These are phyloP conservation scores for Actinopyga echinites DNA, from an alignment of 53 echinoderm and acorn worm species.

Conservation along the genomic window DNA sequence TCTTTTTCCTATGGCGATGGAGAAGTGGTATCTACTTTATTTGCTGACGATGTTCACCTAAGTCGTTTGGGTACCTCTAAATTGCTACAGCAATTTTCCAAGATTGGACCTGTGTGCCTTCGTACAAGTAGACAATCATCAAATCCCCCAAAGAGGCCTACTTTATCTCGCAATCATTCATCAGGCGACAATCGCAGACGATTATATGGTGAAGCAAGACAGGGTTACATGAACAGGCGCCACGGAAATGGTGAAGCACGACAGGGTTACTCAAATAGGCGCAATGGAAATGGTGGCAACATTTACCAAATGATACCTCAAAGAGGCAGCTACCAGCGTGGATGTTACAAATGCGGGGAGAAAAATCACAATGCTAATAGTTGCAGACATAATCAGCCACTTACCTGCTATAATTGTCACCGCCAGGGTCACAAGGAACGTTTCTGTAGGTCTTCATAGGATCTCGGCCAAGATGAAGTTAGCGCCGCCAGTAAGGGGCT, in stretches of 20 bases:
- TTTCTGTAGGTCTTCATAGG: conserved; percentile 6
- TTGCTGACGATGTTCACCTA: background rate
- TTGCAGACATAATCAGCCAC: background rate
- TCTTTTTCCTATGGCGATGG: conserved; percentile 6
- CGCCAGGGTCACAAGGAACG: conserved; percentile 5
- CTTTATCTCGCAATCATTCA: background rate
- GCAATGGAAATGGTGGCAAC: background rate
- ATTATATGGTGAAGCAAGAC: background rate
- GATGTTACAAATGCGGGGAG: conserved; percentile 10
- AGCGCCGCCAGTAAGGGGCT: background rate
- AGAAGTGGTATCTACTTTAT: background rate
- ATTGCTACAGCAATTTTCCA: background rate
- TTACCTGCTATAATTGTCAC: conserved; percentile 7
- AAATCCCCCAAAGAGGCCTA: background rate
- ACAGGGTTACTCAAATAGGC: background rate
- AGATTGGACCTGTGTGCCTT: conserved; percentile 17
- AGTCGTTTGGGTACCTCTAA: conserved; percentile 1
- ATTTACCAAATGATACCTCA: background rate
- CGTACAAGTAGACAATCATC: background rate
- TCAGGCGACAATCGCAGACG: background rate
- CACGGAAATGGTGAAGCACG: background rate
- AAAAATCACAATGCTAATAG: background rate
- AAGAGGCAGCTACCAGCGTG: background rate
- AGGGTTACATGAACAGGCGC: background rate
- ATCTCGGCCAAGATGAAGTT: background rate